Percentiles rank a stretch among this genome's conserved stretches.
These are phyloP conservation scores for Andrena dorsata DNA, from an alignment of 2,888 invertebrate genomes.

Conservation along the genomic window DNA sequence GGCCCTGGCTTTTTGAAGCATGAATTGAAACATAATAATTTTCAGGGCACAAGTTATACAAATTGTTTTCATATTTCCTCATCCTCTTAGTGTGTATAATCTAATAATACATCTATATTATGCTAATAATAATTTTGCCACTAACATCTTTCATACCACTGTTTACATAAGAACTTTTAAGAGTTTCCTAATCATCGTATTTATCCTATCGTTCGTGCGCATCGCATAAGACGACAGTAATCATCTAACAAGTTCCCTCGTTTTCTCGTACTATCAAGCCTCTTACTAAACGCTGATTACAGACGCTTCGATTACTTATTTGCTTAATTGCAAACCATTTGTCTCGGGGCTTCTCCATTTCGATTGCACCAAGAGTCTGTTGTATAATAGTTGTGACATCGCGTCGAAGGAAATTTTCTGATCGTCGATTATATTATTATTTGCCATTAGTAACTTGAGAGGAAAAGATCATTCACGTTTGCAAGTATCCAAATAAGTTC, in stretches of 20 bases:
- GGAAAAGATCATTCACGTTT: not conserved
- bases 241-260: conserved; percentile 17
- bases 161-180: not conserved
- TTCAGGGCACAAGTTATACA: not conserved
- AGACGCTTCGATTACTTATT: conserved; percentile 29
- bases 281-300: conserved; percentile 5
- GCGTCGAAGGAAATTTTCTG: conserved; percentile 11
- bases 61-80: not conserved
- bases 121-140: not conserved
- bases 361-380: conserved; percentile 16
- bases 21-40: not conserved
- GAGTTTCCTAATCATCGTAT: conserved; percentile 11
- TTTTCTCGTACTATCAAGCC: conserved; percentile 6
- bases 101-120: not conserved
- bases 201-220: not conserved
- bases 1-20: too few relatives aligned
- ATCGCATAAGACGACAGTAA: conserved; percentile 3
- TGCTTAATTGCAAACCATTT: conserved; percentile 33
- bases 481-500: not conserved
- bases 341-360: conserved; percentile 21
- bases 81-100: not conserved
- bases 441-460: not conserved
- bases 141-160: not conserved
- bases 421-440: conserved; percentile 15
- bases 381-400: conserved; percentile 37